Percentiles rank a stretch among this genome's conserved stretches.
Evolutionary conservation across 2,888 invertebrate genomes (phyloP).

Genomic region (Erpobdella octoculata): DNA sequence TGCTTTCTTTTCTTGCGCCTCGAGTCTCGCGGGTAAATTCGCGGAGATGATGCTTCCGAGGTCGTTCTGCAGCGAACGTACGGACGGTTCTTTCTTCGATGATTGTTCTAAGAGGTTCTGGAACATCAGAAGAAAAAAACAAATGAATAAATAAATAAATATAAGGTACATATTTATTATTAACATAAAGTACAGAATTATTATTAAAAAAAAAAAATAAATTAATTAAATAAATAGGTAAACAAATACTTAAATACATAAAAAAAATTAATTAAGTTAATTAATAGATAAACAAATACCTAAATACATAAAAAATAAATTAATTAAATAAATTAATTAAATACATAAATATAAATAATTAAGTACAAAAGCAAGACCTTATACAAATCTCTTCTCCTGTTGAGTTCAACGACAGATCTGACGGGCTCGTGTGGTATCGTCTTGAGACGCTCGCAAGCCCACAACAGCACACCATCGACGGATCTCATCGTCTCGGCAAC

Average conservation of each 20-base stretch:
- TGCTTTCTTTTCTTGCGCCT: slow-evolving; percentile 37
- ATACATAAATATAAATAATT: too few species aligned
- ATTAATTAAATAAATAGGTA: background rate
- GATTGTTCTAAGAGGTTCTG: slow-evolving; percentile 33
- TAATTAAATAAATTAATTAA: background rate
- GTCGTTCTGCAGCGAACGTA: slow-evolving; percentile 15
- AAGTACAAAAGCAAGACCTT: background rate
- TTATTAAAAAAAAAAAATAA: background rate
- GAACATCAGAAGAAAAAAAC: background rate
- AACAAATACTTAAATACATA: background rate
- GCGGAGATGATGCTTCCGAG: slow-evolving; percentile 39
- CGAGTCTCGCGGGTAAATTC: slow-evolving; percentile 42
- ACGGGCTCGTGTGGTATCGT: background rate
- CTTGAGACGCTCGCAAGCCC: background rate
- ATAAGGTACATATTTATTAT: background rate
- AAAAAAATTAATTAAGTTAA: background rate
- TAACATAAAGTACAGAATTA: too few species aligned
- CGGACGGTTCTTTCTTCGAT: background rate
- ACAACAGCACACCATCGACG: background rate
- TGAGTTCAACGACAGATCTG: background rate
- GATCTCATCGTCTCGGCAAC: background rate
- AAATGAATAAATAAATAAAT: background rate
- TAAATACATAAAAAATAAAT: background rate
- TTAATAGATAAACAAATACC: background rate
- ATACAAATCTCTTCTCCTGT: background rate